Conservation (phyloP, 2,797 vertebrate genomes). For the Scarus forsteni region DNA sequence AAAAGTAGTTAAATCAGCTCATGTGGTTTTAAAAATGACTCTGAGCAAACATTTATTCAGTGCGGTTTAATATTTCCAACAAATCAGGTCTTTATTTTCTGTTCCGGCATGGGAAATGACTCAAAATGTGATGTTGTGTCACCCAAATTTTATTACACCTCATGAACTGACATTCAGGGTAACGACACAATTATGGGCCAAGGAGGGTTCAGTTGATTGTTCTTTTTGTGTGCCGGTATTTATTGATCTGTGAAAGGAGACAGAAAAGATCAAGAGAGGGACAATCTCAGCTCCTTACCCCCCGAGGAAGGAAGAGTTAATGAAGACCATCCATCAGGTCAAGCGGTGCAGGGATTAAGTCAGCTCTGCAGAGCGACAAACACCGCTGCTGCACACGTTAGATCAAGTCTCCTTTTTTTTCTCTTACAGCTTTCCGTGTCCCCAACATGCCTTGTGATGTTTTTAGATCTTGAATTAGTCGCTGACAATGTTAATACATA, state of each 20-base stretch:
- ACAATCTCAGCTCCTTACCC: conserved; percentile 45
- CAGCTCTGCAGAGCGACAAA: conserved; percentile 16
- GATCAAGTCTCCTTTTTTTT: background rate
- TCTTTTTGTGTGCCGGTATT: conserved; percentile 46
- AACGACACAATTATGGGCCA: conserved; percentile 55
- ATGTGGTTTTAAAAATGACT: conserved; percentile 39
- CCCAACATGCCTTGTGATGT: background rate
- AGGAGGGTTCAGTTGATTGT: conserved; percentile 57
- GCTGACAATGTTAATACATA: conserved; percentile 1
- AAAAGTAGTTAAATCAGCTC: conserved; percentile 51
- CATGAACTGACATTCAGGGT: conserved; percentile 26
- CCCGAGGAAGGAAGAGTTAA: conserved; percentile 69
- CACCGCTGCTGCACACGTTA: background rate
- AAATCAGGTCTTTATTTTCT: conserved; percentile 26
- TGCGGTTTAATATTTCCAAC: conserved; percentile 29
- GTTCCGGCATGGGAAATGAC: conserved; percentile 23
- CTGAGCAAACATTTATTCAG: conserved; percentile 57
- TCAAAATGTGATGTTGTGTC: conserved; percentile 31
- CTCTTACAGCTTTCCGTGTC: background rate
- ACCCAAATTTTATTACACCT: conserved; percentile 22
- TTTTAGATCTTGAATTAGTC: conserved; percentile 43
- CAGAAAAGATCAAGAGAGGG: conserved; percentile 63
- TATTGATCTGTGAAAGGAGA: conserved; percentile 70
- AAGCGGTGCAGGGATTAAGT: conserved; percentile 54
- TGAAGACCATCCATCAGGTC: conserved; percentile 79